Conservation (phyloP, 2,113 vertebrate species). For the Caracal caracal region DNA sequence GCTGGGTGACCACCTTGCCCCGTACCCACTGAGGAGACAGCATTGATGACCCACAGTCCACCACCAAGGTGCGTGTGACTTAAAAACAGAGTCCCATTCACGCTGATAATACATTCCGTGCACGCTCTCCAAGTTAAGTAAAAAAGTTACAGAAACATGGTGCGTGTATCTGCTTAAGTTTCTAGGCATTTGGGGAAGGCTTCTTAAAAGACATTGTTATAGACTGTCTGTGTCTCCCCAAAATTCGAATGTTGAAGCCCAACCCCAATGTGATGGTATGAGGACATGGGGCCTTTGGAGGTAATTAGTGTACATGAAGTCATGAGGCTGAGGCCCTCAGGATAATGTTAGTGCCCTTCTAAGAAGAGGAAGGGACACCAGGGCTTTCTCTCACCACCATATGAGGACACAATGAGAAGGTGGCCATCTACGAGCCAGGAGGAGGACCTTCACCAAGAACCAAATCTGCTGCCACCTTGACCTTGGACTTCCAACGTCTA, state of each 20-base stretch:
- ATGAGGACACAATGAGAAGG: neutral
- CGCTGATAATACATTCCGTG: accelerated
- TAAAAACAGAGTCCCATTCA: neutral
- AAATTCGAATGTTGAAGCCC: neutral
- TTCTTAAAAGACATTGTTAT: neutral
- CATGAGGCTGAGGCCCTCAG: neutral
- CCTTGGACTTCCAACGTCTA: neutral
- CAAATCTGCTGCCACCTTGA: neutral
- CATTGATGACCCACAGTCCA: neutral
- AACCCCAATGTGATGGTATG: neutral
- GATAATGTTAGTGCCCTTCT: neutral
- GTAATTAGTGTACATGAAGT: neutral
- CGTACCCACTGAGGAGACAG: neutral
- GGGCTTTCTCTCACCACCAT: neutral
- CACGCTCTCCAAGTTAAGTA: too few relatives aligned
- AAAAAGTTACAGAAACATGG: neutral
- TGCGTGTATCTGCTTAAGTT: neutral
- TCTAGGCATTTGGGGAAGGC: neutral
- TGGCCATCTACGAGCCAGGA: neutral
- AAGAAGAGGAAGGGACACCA: neutral
- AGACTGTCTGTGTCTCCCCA: neutral
- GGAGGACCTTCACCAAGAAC: neutral
- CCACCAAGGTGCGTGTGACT: neutral
- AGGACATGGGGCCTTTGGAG: neutral
- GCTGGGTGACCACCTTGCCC: too few relatives aligned